Base-by-base conservation (phyloP, 2,113 vertebrate species). In the Hypomesus transpacificus region DNA sequence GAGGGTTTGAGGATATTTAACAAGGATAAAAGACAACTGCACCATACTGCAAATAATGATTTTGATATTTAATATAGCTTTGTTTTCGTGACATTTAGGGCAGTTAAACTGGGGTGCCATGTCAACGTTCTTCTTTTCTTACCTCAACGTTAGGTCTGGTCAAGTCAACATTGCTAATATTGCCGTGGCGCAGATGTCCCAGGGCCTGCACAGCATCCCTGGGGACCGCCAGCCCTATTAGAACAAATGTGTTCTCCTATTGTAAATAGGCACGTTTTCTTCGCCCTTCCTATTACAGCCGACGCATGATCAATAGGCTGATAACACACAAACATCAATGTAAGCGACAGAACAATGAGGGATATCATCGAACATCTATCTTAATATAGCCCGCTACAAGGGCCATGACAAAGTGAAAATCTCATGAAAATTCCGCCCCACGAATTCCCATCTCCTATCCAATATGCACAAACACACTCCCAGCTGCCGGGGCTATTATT, bases 321-420 rank as follows among this genome's bases (percentile, higher is more conserved):
- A 99, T 99, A 99, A 98, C 95, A 94, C 95, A 90, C 92, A 94
- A 93, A 98, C 97, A 99, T 98, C 96, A 96, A 98, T 98, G 97
- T 97, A 97, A 97, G 96, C 96, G 96, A 98, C 97, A 98, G 96
- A 98, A 99, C 97, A 98, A 98, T 98, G 96, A 98, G 94, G 96
- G 96, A 96, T 98, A 99, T 99, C 97, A 99, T 98, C 94, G 95
- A 95, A 95, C 95, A 98, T 99, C 97, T 97, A 97, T 99, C 97
- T 99, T 98, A 98, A 98, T 98, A 98, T 96, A 98, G 95, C 96
- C 92, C 79, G 95, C 95, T 95, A 97, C 96, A 97, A 95, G 96
- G 94, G 94, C 93, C 88, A 93, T 94, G 95, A 96, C 94, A 96
- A 95, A 95, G 95, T 93, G 93, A 89, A 93, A 93, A 93, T 90